Conservation (phyloP, 2,888 invertebrate species). For the Drosophila pseudotalamancana region DNA sequence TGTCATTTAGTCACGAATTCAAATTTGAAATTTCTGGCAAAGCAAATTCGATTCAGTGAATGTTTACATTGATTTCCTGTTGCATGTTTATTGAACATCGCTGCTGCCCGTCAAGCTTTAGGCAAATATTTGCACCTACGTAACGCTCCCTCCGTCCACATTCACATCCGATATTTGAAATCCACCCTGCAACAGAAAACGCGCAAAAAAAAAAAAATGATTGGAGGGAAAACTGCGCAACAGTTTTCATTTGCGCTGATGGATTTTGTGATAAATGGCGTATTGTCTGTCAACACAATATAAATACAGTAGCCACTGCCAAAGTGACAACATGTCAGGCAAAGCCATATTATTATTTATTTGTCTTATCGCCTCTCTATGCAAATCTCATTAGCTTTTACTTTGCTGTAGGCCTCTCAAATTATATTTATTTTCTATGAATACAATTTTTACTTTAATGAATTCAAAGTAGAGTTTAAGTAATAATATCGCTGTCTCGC, state of each 20-base stretch:
- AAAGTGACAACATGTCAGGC: neutral
- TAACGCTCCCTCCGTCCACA: too few species aligned
- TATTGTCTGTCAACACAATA: conserved; percentile 44
- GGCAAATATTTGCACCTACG: too few species aligned
- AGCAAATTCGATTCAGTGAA: conserved; percentile 9
- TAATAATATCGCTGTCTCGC: too few species aligned
- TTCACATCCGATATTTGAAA: too few species aligned
- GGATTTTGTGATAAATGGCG: conserved; percentile 30
- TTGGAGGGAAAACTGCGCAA: conserved; percentile 57
- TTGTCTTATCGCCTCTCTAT: neutral
- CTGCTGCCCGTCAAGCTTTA: neutral
- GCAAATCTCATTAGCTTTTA: too few species aligned
- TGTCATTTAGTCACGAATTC: conserved; percentile 6
- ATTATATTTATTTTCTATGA: too few species aligned
- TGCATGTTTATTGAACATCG: neutral
- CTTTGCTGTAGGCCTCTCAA: too few species aligned
- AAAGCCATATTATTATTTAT: too few species aligned
- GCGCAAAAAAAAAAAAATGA: conserved; percentile 10
- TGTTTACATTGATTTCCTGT: conserved; percentile 16
- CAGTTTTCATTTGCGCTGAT: conserved; percentile 56
- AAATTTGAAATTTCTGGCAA: neutral
- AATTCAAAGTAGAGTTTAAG: too few species aligned
- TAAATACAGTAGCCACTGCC: conserved; percentile 37
- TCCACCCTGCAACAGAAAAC: neutral
- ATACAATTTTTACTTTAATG: too few species aligned